Evolutionary conservation across 2,888 invertebrate genomes (phyloP), one percentile per base, ranked within the genome.

Genomic region (Xylocampa areola): DNA sequence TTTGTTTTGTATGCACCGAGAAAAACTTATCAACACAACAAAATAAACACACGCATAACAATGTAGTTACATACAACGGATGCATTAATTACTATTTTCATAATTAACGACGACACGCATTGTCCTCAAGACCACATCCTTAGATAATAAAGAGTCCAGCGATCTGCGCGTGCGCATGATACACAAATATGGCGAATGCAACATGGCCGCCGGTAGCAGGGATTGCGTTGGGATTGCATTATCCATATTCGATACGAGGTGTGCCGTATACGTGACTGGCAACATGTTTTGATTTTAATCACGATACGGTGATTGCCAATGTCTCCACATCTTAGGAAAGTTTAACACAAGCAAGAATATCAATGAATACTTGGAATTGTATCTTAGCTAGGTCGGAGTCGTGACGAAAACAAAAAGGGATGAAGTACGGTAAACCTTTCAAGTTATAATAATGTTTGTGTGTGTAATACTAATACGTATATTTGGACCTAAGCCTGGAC

Each of bases 141-240:
- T 65, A 52, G 55, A 53, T 68, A 59, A 64, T 74, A 61, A 72
- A 71, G 65, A 75, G 68, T 67, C 53, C 62, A 73, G 62, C 70
- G 70, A 60, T 69, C 61, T 48, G 64, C 47, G 65, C 61, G 40
- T 51, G 70, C 65, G 70, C 62, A 58, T 84, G 80, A 79, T 76
- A 81, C 82, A 84, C 64, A 68, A 81, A 80, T 58, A 81, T 80
- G 82, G 79, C 80, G 73, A 47, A 51, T 63, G 58, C 75, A 81
- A 77, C 45, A 84, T 83, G 80, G 82, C 84, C 53, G 62, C 68
- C 50, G 59, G 58, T 43, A 58, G 61, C 49, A 52, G 63, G 55
- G 29, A 67, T 61, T 54, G 68, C 68, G 45, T 65, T 52, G 37
- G 68, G 55, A 76, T 72, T 80, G 73, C 77, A 75, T 65, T 77